A percentile compares a stretch with the other conserved stretches of the same genome.
Evolutionary conservation across 2,888 invertebrate genomes (phyloP).

Genomic region (Elysia crispata): DNA sequence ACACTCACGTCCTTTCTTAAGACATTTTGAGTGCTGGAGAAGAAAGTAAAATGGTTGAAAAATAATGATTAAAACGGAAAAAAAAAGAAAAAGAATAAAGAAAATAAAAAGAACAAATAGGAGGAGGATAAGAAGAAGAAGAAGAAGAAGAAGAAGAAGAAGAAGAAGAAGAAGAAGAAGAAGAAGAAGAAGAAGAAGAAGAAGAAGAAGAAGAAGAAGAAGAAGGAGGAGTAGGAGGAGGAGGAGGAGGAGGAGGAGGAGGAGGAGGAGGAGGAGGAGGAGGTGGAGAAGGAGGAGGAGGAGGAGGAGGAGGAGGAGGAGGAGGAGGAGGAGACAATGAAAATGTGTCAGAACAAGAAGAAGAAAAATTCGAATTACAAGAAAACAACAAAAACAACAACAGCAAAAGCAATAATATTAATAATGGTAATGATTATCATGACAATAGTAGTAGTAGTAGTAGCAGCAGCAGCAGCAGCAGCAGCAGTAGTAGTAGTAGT

Average conservation of each 20-base stretch:
- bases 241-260: constrained; percentile 32
- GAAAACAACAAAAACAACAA: too few species aligned
- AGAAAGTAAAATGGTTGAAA: neutral
- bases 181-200: constrained; percentile 4
- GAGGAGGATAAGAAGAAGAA: neutral
- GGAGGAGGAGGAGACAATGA: too few species aligned
- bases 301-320: too few species aligned
- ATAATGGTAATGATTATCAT: too few species aligned
- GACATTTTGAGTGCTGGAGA: too few species aligned
- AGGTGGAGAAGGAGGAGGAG: neutral
- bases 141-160: constrained; percentile 9
- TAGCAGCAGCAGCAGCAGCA: constrained; percentile 16
- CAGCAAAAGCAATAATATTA: too few species aligned
- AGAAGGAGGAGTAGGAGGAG: constrained; percentile 31
- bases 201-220: neutral
- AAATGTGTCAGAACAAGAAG: constrained; percentile 26
- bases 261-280: constrained; percentile 27
- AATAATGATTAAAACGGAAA: neutral
- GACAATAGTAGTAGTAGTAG: constrained; percentile 13
- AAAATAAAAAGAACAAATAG: constrained; percentile 2
- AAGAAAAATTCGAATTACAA: neutral
- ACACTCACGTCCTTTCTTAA: too few species aligned
- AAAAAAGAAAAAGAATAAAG: neutral
- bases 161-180: constrained; percentile 20
- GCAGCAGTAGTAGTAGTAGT: constrained; percentile 13